phyloP scores from a whole-genome alignment of 35 echinoderm and acorn worm species.

The Patiria miniata region DNA sequence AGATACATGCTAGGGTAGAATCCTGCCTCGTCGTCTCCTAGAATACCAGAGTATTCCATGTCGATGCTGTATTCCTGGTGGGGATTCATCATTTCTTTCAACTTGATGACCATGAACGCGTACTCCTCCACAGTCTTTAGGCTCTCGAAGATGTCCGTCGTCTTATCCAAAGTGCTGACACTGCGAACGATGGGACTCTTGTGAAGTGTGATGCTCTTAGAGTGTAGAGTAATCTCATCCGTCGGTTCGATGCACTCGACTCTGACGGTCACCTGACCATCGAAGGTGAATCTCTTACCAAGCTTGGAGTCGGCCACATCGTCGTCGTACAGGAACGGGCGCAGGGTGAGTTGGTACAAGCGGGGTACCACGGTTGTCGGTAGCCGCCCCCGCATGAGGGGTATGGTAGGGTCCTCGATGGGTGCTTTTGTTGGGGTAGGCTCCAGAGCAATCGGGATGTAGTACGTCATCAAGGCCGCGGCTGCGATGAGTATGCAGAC shows the following conservation, averaged over 20 bases:
- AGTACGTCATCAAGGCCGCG: background rate
- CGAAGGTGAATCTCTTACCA: slow-evolving; percentile 43
- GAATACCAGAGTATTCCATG: slow-evolving; percentile 18
- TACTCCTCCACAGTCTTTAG: slow-evolving; percentile 4
- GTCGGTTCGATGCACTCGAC: slow-evolving; percentile 24
- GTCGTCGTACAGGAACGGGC: slow-evolving; percentile 40
- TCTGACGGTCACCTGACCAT: slow-evolving; percentile 39
- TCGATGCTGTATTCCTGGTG: slow-evolving; percentile 23
- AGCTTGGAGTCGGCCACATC: background rate
- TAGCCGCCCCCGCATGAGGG: slow-evolving; percentile 16
- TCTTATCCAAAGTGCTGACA: slow-evolving; percentile 18
- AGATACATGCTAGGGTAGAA: slow-evolving; percentile 27
- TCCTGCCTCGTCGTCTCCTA: background rate
- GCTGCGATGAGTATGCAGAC: background rate
- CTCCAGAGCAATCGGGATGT: background rate
- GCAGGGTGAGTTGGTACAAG: slow-evolving; percentile 12
- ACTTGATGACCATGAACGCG: slow-evolving; percentile 10
- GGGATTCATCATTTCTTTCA: background rate
- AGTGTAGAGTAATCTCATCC: slow-evolving; percentile 18
- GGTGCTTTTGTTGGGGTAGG: background rate
- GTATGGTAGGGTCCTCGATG: background rate
- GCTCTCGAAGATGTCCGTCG: slow-evolving; percentile 1
- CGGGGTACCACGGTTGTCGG: background rate
- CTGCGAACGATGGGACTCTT: background rate
- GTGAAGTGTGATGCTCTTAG: slow-evolving; percentile 23